Evolutionary conservation across 1,140 invertebrate genomes (phyloP), one percentile per base, ranked within the genome.

Genomic region (Marisa cornuarietis): DNA sequence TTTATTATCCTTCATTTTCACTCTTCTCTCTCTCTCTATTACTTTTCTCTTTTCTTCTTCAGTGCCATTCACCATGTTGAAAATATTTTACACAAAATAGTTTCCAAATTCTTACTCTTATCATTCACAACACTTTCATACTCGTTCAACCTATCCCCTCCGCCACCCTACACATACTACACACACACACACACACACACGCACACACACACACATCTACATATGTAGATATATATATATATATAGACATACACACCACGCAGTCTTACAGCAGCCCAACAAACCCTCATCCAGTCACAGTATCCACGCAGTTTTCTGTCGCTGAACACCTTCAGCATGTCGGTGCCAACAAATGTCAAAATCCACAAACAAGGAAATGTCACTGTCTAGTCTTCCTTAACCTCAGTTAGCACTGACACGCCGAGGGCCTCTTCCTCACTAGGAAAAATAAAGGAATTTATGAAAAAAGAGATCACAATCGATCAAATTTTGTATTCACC

Each of bases 31-130:
- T n/a, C n/a, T n/a, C n/a, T n/a, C 42, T 31, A 26, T 31, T 69
- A n/a, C 42, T 31, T 69, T 31, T 69, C 66, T 69, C 66, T 69
- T 31, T 69, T 69, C 66, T 69, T 31, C 42, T 31, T 69, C 66
- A 26, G n/a, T 69, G 31, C 3, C 16, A 58, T 18, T 14, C 16
- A 14, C 9, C 49, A n/a, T n/a, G 0, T 13, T 16, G 14, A 13
- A 73, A n/a, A 22, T 54, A 42, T 42, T 42, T 42, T 42, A 42
- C 31, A 42, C 31, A 42, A 42, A 42, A 42, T 42, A 42, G 31
- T 42, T 20, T 71, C 31, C 31, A 71, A 9, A 20, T 71, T 13
- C 5, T 18, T 49, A 54, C 71, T 2, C 42, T 20, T 2, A 18
- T 14, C 49, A 61, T 24, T 42, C 61, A 76, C 54, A 62, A 65